phyloP scores from a whole-genome alignment of 1,140 invertebrate species.

The Leptoteleia sp. region DNA sequence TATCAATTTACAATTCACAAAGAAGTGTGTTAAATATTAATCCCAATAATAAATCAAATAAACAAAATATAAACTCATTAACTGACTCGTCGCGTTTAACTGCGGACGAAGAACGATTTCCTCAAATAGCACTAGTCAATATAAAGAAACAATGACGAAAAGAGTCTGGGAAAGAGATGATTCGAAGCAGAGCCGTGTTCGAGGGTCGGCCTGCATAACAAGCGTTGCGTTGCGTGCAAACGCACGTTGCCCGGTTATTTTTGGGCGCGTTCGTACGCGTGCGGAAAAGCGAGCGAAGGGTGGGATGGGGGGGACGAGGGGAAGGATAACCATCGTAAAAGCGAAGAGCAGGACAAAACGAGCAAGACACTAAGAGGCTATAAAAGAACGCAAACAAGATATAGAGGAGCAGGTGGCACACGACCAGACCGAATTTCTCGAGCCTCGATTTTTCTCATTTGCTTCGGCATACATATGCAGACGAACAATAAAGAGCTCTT shows the following conservation, averaged over 20 bases:
- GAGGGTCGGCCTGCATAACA: slow-evolving; percentile 54
- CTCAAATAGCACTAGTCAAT: slow-evolving; percentile 26
- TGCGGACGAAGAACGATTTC: not conserved
- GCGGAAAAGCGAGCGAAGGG: no score
- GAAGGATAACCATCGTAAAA: slow-evolving; percentile 50
- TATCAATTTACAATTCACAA: no score
- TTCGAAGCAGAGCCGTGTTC: slow-evolving; percentile 41
- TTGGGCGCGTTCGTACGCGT: slow-evolving; percentile 13
- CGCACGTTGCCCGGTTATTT: slow-evolving; percentile 54
- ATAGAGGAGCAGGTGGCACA: slow-evolving; percentile 65
- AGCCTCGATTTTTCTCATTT: slow-evolving; percentile 62
- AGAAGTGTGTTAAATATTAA: no score
- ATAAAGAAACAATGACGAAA: slow-evolving; percentile 49
- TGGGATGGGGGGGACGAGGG: slow-evolving; percentile 32
- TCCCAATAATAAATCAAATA: no score
- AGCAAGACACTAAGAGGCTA: slow-evolving; percentile 57
- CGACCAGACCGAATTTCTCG: slow-evolving; percentile 58
- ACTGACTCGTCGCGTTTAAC: no score
- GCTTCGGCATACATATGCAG: slow-evolving; percentile 41
- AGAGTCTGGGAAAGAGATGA: slow-evolving; percentile 51
- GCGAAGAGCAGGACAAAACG: slow-evolving; percentile 50
- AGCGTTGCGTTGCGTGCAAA: slow-evolving; percentile 46
- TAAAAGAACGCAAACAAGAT: slow-evolving; percentile 67
- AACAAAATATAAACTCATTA: no score
- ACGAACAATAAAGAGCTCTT: slow-evolving; percentile 57